Base-by-base conservation (phyloP, 2,113 vertebrate species). In the Monarcha castaneiventris region DNA sequence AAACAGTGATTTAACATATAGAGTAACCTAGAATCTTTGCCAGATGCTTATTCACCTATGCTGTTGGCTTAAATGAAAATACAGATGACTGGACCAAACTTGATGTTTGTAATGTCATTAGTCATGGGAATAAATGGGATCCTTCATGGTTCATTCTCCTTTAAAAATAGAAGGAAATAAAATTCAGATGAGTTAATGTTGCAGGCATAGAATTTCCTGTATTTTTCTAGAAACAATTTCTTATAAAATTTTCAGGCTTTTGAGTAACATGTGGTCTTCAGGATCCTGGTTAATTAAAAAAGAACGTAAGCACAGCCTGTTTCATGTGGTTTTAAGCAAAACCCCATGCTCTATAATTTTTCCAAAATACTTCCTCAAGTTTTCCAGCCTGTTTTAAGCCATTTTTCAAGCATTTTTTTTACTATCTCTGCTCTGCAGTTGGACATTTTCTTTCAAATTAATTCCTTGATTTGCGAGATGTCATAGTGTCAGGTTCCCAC, bases 1-100 rank as follows among this genome's bases (percentile, higher is more conserved):
- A 95, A 95, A 68, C 43, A 73, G 87, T 95, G 94, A 96, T 96
- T 93, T 94, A 89, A 87, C 54, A 66, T 92, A 94, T 54, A 89
- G 84, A 95, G 49, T 91, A 96, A 96, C 78, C 66, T 82, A 91
- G 77, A 95, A 92, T 95, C 78, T 91, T 43, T 84, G 54, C 71
- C 62, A 87, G 79, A 91, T 87, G 26, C n/a, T 94, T 75, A 58
- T 89, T 94, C 69, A 82, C 77, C 55, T 89, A 22, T 52, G 49
- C 18, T 85, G 74, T 87, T 96, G 77, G 39, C 72, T 89, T 93
- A 91, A 84, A 83, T 61, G 74, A 84, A 92, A 80, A 78, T 87
- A 75, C 10, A 89, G 82, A 73, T 89, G 74, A 89, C 49, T 84
- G 62, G 89, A 85, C 58, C 62, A 83, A 89, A 79, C 52, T 92